phyloP scores from a whole-genome alignment of 2,113 vertebrate species.

The Nymphicus hollandicus region DNA sequence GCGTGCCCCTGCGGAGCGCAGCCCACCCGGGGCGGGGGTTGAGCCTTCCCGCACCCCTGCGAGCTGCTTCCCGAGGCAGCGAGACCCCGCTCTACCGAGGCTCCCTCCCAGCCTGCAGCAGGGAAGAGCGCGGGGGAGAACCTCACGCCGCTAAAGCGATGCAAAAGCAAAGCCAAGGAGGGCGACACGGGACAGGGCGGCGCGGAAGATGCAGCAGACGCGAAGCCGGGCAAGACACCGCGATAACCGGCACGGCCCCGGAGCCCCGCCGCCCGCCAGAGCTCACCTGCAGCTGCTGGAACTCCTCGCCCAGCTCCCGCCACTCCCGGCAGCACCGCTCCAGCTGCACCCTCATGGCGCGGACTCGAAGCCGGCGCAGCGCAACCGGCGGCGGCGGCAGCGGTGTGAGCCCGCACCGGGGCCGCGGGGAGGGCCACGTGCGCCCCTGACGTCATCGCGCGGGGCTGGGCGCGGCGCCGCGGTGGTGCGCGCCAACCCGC shows the following conservation, averaged over 20 bases:
- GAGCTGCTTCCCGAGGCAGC: background rate
- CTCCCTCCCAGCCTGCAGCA: too few species aligned
- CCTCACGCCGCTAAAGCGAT: background rate
- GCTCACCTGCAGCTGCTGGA: conserved; percentile 88
- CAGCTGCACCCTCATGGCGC: background rate
- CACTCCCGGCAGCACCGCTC: conserved; percentile 78
- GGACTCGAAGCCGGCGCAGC: background rate
- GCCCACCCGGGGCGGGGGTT: background rate
- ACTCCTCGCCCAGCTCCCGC: conserved; percentile 86
- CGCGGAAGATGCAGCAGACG: background rate
- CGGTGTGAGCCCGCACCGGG: conserved; percentile 21
- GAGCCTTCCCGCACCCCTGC: background rate
- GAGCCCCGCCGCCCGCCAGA: background rate
- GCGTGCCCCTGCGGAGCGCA: accelerated
- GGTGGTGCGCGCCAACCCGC: background rate
- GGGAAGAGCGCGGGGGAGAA: background rate
- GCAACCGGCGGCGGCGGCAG: too few species aligned
- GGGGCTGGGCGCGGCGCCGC: background rate
- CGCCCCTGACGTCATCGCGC: conserved; percentile 64
- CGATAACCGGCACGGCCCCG: background rate
- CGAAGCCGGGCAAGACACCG: background rate
- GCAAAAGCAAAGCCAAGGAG: background rate
- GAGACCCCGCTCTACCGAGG: background rate
- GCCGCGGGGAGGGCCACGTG: conserved; percentile 56
- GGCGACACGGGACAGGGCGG: background rate